Conservation (phyloP, 2,888 invertebrate genomes). For the Aethes cnicana region DNA sequence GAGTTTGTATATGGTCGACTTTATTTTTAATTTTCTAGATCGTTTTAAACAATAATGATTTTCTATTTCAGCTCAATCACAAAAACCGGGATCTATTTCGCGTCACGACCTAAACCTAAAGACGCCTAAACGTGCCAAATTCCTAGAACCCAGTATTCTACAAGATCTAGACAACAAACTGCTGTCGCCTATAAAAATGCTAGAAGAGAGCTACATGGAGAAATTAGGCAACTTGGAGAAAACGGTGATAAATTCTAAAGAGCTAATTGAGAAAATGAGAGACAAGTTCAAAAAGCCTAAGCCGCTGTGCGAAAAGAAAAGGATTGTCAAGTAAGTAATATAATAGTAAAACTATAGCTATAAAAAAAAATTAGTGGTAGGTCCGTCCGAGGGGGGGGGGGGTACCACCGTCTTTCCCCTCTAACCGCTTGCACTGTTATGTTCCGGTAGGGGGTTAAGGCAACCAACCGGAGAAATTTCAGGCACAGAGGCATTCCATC, state of each 20-base stretch:
- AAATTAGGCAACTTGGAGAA: conserved; percentile 39
- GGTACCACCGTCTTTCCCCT: too few relatives aligned
- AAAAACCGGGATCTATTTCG: conserved; percentile 37
- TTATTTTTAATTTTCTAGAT: too few relatives aligned
- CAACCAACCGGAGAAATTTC: too few relatives aligned
- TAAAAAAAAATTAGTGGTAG: conserved; percentile 2
- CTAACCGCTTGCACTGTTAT: too few relatives aligned
- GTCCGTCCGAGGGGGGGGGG: too few relatives aligned
- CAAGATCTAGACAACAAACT: conserved; percentile 38
- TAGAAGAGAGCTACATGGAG: conserved; percentile 49
- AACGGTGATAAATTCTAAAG: not conserved
- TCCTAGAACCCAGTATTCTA: conserved; percentile 9
- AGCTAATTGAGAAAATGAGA: conserved; percentile 43
- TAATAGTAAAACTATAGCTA: not conserved
- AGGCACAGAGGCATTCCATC: too few relatives aligned
- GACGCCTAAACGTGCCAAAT: conserved; percentile 19
- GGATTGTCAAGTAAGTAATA: conserved; percentile 59
- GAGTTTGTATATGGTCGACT: too few relatives aligned
- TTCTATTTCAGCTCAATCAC: conserved; percentile 12
- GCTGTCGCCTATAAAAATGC: conserved; percentile 54
- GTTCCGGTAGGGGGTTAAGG: too few relatives aligned
- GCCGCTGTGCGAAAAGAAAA: conserved; percentile 58
- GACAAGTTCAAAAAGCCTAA: conserved; percentile 52
- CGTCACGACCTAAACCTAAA: conserved; percentile 55
- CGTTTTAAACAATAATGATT: too few relatives aligned